Percentiles rank a stretch among this genome's conserved stretches.
Conservation (phyloP, 2,888 invertebrate genomes). For the Cephus spinipes region DNA sequence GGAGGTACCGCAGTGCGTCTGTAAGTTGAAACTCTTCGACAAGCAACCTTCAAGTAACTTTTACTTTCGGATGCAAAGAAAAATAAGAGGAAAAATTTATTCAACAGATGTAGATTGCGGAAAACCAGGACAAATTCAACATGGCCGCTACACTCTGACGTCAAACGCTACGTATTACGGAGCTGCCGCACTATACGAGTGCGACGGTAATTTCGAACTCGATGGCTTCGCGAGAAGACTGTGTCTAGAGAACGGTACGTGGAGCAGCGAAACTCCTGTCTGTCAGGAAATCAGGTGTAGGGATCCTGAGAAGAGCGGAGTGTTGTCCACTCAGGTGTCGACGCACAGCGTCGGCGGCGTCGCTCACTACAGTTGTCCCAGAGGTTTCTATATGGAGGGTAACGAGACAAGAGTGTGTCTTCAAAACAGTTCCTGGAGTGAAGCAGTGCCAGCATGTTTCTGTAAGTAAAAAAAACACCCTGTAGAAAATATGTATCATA, state of each 20-base stretch:
- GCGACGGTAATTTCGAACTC: slow-evolving; percentile 82
- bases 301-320: slow-evolving; percentile 74
- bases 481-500: no score
- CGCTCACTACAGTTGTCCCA: slow-evolving; percentile 85
- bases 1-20: slow-evolving; percentile 84
- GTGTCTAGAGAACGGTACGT: slow-evolving; percentile 90
- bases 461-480: slow-evolving; percentile 71
- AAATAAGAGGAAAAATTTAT: slow-evolving; percentile 13
- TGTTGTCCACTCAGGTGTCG: slow-evolving; percentile 70
- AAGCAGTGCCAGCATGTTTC: slow-evolving; percentile 81
- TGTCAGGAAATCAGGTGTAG: slow-evolving; percentile 87
- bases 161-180: slow-evolving; percentile 92
- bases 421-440: slow-evolving; percentile 85
- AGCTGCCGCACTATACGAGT: slow-evolving; percentile 86
- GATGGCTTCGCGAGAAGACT: slow-evolving; percentile 86
- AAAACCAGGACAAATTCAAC: slow-evolving; percentile 76
- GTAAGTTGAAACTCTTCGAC: slow-evolving; percentile 70
- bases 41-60: neutral
- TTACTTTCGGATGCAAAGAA: neutral
- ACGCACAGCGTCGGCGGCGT: slow-evolving; percentile 83
- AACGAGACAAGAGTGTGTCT: slow-evolving; percentile 83
- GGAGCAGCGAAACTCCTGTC: slow-evolving; percentile 86
- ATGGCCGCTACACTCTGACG: slow-evolving; percentile 83
- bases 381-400: slow-evolving; percentile 83
- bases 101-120: slow-evolving; percentile 86